A percentile compares a stretch with the other conserved stretches of the same genome.
Conservation (phyloP, 2,888 invertebrate genomes). For the Anaspis maculata region DNA sequence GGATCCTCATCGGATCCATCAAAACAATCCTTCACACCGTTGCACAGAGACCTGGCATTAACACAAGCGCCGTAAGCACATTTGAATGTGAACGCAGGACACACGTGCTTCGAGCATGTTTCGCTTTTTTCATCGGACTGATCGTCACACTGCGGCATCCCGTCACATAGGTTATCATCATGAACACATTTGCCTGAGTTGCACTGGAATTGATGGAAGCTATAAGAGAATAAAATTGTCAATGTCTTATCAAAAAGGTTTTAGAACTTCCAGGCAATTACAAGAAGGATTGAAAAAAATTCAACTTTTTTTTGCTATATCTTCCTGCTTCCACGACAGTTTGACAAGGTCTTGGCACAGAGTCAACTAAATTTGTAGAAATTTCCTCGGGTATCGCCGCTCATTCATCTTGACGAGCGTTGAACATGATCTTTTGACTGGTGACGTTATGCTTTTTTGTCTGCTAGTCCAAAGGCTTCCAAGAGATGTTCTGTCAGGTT, state of each 20-base stretch:
- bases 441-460: no score
- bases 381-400: conserved; percentile 43
- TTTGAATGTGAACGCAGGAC: conserved; percentile 44
- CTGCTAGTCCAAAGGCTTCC: conserved; percentile 39
- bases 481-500: no score
- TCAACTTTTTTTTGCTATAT: no score
- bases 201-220: conserved; percentile 17
- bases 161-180: conserved; percentile 19
- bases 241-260: no score
- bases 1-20: conserved; percentile 42
- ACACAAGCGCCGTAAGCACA: conserved; percentile 57
- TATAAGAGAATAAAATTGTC: no score
- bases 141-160: conserved; percentile 21
- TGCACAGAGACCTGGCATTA: conserved; percentile 47
- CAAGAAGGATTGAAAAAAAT: no score
- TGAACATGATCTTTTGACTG: no score
- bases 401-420: no score
- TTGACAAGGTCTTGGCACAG: conserved; percentile 4
- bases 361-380: conserved; percentile 38
- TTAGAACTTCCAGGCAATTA: no score
- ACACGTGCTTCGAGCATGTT: no score
- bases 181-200: conserved; percentile 11
- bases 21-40: conserved; percentile 39
- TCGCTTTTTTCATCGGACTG: conserved; percentile 24
- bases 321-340: conserved; percentile 10